phyloP scores from a whole-genome alignment of 2,888 invertebrate species.

The Brachynemurus nebulosus region DNA sequence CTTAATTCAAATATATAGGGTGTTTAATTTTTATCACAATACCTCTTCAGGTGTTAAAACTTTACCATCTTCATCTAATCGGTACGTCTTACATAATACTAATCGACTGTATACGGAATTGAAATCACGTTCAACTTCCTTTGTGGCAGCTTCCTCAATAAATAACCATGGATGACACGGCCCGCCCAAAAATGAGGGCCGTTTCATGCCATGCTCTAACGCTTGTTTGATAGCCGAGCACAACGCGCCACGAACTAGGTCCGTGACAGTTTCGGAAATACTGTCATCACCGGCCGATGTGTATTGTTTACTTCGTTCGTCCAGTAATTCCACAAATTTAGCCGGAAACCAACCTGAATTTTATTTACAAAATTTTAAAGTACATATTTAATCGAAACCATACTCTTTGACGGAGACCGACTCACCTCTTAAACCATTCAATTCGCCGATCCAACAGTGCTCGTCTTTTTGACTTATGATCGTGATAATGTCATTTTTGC shows the following conservation, averaged over 20 bases:
- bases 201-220: conserved; percentile 87
- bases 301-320: conserved; percentile 86
- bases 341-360: conserved; percentile 87
- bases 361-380: conserved; percentile 9
- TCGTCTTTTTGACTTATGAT: conserved; percentile 95
- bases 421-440: conserved; percentile 73
- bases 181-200: conserved; percentile 79
- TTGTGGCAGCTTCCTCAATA: conserved; percentile 91
- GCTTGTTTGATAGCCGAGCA: conserved; percentile 90
- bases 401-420: neutral
- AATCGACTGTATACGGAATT: conserved; percentile 94
- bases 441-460: conserved; percentile 96
- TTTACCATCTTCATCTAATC: conserved; percentile 97
- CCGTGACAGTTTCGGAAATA: conserved; percentile 91
- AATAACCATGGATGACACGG: conserved; percentile 98
- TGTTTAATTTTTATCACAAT: no score
- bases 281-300: conserved; percentile 93
- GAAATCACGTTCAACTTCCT: conserved; percentile 95
- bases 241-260: conserved; percentile 85
- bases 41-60: conserved; percentile 96
- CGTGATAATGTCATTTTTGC: conserved; percentile 97
- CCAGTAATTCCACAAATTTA: conserved; percentile 88
- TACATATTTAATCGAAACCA: conserved; percentile 2
- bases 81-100: conserved; percentile 94
- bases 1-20: no score